Base-by-base conservation (phyloP, 1,140 invertebrate genomes). In the Drosophila sechellia region DNA sequence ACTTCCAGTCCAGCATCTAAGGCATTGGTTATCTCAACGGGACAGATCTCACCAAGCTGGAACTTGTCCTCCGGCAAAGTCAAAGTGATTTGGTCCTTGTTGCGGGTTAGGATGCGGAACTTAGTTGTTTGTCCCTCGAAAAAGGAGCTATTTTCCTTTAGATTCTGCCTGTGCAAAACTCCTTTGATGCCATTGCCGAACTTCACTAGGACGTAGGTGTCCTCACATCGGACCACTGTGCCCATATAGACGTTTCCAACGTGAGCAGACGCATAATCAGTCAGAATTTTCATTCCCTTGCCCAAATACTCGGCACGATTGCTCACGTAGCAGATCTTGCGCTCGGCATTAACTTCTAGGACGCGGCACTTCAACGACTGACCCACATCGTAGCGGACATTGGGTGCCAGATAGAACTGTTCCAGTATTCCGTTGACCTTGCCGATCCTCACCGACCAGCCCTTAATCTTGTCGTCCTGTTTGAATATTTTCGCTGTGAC, bases 121-220 rank as follows among this genome's bases (percentile, higher is more conserved):
- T 85, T 80, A 10, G 80, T 78, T 25, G 95, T 94, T 91, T 95
- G 94, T 37, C 95, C 95, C 8, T 93, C 65, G 39, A 94, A 93
- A 77, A 95, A 95, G 17, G 92, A 91, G 64, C 93, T 91, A 59
- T 92, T 69, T 25, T 93, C 83, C 48, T 93, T 93, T 0, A 95
- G 91, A 55, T 93, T 93, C 4, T 92, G 85, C 1, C 89, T 92
- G 34, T 94, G 93, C 1, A 96, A 84, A 68, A 93, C 93, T 1
- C 95, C 95, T 57, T 92, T 93, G 2, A 95, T 84, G 53, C 94
- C 93, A 45, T 93, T 93, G 78, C 94, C 95, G 90, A 95, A 96
- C 49, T 92, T 92, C 0, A 96, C 93, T 3, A 95, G 45, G 1
- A 95, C 56, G 50, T 94, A 95, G 39, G 86, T 86, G 2, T 81